Base-by-base conservation (phyloP, 1,140 invertebrate genomes). In the Lysiphlebus fabarum region DNA sequence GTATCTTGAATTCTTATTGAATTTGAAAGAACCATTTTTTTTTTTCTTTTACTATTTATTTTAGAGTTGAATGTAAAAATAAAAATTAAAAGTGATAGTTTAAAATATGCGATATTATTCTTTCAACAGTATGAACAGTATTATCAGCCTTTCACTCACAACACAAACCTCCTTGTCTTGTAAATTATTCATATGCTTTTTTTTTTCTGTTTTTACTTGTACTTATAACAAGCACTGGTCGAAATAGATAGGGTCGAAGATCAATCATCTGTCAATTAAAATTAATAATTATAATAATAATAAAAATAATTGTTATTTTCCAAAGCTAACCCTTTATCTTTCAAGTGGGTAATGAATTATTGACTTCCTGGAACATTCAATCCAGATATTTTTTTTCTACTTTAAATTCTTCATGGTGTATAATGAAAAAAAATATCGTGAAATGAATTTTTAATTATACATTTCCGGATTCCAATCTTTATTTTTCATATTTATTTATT, bases 201-300 rank as follows among this genome's bases (percentile, higher is more conserved):
- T 2, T 10, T 45, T 56, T 12, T 11, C 9, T 4, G n/a, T n/a
- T n/a, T n/a, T n/a, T n/a, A n/a, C n/a, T n/a, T n/a, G n/a, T 33
- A 55, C 34, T 5, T 8, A 42, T 42, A 36, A 10, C 7, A 6
- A 37, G n/a, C 36, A 6, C 8, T 38, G 14, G 2, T n/a, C 33
- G 49, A 37, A 38, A 36, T 11, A 11, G 11, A 38, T n/a, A 51
- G 62, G 56, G 63, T 56, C 58, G 50, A 57, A 62, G 56, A 62
- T 57, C 56, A 48, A 57, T 60, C 56, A 49, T 64, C 55, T 59
- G 57, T 58, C 58, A 53, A 45, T 8, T n/a, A 10, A n/a, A 45
- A 45, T n/a, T n/a, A n/a, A n/a, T n/a, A n/a, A n/a, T n/a, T n/a
- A n/a, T n/a, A n/a, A n/a, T n/a, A n/a, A n/a, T n/a, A n/a, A n/a